These are phyloP conservation scores for Enteromius radiatus DNA, from an alignment of 2,797 vertebrate genomes.

Conservation along the genomic window DNA sequence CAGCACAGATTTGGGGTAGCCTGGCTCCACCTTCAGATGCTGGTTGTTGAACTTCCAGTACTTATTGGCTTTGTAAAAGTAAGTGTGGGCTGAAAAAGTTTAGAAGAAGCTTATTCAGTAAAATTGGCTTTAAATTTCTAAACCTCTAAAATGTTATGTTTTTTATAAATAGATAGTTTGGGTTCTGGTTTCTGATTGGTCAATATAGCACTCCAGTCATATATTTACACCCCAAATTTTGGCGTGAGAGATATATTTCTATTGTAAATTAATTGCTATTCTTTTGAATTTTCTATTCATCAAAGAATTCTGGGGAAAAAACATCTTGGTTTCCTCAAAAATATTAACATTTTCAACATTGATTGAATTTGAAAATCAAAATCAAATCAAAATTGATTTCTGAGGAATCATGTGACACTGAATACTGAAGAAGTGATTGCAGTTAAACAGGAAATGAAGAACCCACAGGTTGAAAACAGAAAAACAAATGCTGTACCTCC, in stretches of 20 bases:
- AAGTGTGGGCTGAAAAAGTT: slow-evolving; percentile 83
- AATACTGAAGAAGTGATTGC: not conserved
- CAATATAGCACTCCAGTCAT: not conserved
- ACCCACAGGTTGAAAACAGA: not conserved
- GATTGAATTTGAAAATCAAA: too few species aligned
- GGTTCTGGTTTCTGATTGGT: not conserved
- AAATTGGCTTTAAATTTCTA: not conserved
- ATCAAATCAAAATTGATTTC: too few species aligned
- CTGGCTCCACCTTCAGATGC: slow-evolving; percentile 88
- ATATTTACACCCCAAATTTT: not conserved
- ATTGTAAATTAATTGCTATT: not conserved
- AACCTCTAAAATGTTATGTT: not conserved
- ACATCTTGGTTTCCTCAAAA: not conserved
- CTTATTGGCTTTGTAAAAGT: slow-evolving; percentile 93
- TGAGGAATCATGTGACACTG: not conserved
- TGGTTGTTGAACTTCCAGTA: slow-evolving; percentile 96
- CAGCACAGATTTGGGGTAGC: slow-evolving; percentile 89
- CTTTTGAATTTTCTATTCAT: not conserved
- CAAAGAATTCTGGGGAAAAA: not conserved
- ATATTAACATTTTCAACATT: not conserved
- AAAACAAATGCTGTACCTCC: slow-evolving; percentile 75
- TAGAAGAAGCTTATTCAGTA: slow-evolving; percentile 1
- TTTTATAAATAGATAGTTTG: not conserved
- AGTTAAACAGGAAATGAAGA: not conserved
- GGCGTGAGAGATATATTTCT: not conserved